These are phyloP conservation scores for Merluccius polli DNA, from an alignment of 2,797 vertebrate genomes.

Conservation along the genomic window DNA sequence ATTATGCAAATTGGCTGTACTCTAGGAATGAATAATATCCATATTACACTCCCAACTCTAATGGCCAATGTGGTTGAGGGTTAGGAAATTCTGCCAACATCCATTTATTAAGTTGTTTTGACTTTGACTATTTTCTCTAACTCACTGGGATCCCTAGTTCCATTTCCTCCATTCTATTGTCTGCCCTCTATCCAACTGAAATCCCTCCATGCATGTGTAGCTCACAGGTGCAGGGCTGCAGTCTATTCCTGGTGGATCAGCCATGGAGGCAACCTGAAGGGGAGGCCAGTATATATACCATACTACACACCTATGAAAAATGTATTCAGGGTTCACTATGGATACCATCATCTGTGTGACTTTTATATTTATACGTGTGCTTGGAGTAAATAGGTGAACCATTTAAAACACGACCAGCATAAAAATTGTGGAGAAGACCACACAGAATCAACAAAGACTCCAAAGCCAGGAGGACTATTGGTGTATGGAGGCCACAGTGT, in stretches of 20 bases:
- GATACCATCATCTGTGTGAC: neutral
- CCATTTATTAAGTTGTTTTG: neutral
- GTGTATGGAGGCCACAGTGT: neutral
- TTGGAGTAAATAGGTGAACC: neutral
- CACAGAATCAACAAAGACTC: neutral
- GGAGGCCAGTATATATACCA: neutral
- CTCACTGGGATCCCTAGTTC: neutral
- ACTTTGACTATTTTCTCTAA: neutral
- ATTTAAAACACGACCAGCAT: neutral
- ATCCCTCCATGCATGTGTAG: neutral
- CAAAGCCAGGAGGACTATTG: neutral
- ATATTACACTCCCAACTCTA: neutral
- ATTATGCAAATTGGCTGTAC: neutral
- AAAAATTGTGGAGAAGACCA: neutral
- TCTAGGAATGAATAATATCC: neutral
- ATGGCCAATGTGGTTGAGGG: neutral
- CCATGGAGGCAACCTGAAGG: neutral
- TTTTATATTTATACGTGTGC: neutral
- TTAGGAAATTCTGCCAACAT: neutral
- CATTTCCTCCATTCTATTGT: neutral
- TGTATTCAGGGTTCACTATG: neutral
- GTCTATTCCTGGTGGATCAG: neutral
- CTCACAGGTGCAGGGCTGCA: neutral
- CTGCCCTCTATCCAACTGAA: neutral
- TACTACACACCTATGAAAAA: neutral